phyloP scores from a whole-genome alignment of 2,797 vertebrate species.

The Acanthiza pusilla region DNA sequence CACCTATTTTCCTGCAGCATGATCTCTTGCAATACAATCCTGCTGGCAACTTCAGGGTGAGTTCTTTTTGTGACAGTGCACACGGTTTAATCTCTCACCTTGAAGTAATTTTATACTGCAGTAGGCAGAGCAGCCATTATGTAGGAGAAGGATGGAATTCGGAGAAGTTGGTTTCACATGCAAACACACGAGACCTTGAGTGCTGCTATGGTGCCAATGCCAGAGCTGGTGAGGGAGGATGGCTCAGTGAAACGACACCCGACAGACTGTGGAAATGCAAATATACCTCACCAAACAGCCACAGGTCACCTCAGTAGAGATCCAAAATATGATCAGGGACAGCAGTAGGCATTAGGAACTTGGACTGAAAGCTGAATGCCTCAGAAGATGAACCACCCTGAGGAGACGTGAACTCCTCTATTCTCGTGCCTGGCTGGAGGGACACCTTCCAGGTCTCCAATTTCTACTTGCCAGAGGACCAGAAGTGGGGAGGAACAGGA shows the following conservation, averaged over 20 bases:
- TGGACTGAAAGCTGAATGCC: not conserved
- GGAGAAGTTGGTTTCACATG: not conserved
- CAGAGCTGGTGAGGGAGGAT: not conserved
- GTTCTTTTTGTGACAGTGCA: not conserved
- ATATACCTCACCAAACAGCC: not conserved
- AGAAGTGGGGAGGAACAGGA: not conserved
- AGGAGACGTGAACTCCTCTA: not conserved
- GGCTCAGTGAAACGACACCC: not conserved
- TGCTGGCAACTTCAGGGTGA: not conserved
- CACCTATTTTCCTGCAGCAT: not conserved
- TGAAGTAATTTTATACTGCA: constrained; percentile 48
- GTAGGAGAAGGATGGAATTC: not conserved
- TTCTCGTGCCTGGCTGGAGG: not conserved
- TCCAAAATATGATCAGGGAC: not conserved
- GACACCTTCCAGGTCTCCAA: not conserved
- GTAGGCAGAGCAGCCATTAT: constrained; percentile 22
- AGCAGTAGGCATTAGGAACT: not conserved
- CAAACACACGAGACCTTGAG: not conserved
- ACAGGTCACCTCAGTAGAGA: not conserved
- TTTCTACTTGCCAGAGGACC: not conserved
- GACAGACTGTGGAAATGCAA: not conserved
- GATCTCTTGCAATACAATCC: not conserved
- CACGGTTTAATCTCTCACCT: constrained; percentile 40
- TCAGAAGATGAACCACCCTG: not conserved
- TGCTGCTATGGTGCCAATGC: not conserved